Conservation (phyloP, 1,140 invertebrate species). For the Seison nebaliae region DNA sequence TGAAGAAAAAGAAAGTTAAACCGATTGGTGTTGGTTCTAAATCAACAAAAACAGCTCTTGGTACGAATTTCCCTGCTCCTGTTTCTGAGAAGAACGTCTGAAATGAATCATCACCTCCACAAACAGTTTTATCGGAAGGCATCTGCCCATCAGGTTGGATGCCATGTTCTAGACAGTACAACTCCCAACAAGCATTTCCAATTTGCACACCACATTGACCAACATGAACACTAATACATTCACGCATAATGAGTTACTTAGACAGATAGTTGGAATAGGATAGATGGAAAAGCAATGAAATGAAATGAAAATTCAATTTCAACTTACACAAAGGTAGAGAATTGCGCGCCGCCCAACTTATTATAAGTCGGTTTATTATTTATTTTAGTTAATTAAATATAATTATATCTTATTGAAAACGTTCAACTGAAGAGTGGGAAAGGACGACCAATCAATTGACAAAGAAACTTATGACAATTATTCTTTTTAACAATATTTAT, state of each 20-base stretch:
- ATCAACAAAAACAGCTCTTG: slow-evolving; percentile 28
- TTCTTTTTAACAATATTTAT: too few relatives aligned
- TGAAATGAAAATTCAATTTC: not conserved
- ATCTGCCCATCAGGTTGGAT: slow-evolving; percentile 10
- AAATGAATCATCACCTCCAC: slow-evolving; percentile 11
- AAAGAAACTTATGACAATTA: too few relatives aligned
- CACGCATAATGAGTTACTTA: not conserved
- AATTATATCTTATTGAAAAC: too few relatives aligned
- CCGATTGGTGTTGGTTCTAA: slow-evolving; percentile 29
- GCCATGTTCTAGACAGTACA: slow-evolving; percentile 9
- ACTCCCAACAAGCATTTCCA: slow-evolving; percentile 10
- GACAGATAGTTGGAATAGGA: slow-evolving; percentile 13
- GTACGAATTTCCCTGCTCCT: slow-evolving; percentile 26
- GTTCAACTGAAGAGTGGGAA: too few relatives aligned
- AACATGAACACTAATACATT: slow-evolving; percentile 8
- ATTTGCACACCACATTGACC: slow-evolving; percentile 12
- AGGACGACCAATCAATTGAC: too few relatives aligned
- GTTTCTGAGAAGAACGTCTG: slow-evolving; percentile 16
- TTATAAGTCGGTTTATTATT: too few relatives aligned
- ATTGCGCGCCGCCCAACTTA: too few relatives aligned
- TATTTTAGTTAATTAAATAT: too few relatives aligned
- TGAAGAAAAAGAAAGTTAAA: slow-evolving; percentile 14
- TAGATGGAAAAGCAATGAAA: not conserved
- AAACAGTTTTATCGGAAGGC: not conserved
- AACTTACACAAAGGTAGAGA: too few relatives aligned